Conservation (phyloP, 2,888 invertebrate species). For the Baccha elongata region DNA sequence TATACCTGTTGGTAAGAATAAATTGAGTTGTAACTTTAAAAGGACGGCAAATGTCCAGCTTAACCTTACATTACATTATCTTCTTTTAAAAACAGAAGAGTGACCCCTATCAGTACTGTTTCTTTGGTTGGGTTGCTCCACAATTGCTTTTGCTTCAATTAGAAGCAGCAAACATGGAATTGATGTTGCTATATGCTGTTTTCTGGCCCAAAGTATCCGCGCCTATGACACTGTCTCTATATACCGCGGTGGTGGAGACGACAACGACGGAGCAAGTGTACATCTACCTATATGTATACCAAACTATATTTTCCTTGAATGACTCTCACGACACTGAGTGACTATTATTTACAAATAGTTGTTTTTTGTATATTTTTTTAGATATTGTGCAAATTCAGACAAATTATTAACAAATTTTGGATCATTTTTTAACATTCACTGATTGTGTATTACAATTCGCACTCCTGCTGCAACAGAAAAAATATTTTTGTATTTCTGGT, state of each 20-base stretch:
- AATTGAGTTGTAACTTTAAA: constrained; percentile 17
- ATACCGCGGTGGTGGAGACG: constrained; percentile 16
- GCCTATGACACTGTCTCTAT: constrained; percentile 63
- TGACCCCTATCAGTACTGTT: constrained; percentile 34
- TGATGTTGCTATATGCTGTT: neutral
- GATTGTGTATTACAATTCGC: constrained; percentile 54
- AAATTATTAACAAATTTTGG: constrained; percentile 42
- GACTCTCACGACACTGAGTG: constrained; percentile 27
- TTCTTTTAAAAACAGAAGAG: constrained; percentile 18
- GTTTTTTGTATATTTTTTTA: constrained; percentile 61
- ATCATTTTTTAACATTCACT: constrained; percentile 46
- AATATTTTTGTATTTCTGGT: constrained; percentile 58
- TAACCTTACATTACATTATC: constrained; percentile 69
- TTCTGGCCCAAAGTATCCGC: constrained; percentile 59
- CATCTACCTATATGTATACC: constrained; percentile 69
- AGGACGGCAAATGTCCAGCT: constrained; percentile 18
- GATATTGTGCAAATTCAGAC: constrained; percentile 41
- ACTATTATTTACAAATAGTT: constrained; percentile 72
- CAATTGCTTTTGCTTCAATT: constrained; percentile 35
- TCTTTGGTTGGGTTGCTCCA: constrained; percentile 58
- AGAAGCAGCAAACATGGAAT: constrained; percentile 25
- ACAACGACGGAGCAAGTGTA: constrained; percentile 58
- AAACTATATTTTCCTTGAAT: constrained; percentile 68
- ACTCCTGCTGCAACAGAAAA: constrained; percentile 68
- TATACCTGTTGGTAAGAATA: constrained; percentile 57